These are phyloP conservation scores for Aphaenogaster floridana DNA, from an alignment of 1,140 invertebrate species.

Conservation along the genomic window DNA sequence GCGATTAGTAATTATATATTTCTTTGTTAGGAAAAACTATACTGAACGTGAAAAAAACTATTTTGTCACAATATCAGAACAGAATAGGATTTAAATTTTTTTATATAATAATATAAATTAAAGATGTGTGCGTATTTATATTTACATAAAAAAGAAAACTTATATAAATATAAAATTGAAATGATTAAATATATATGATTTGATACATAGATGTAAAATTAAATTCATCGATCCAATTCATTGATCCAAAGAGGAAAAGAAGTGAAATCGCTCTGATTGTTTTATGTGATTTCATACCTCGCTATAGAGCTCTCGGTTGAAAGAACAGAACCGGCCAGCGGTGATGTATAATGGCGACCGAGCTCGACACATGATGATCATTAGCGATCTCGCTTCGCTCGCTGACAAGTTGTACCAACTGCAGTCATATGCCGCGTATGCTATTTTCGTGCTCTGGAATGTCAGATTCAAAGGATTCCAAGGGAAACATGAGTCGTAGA, in stretches of 20 bases:
- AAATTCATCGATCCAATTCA: neutral
- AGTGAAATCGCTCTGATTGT: neutral
- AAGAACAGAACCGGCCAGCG: slow-evolving; percentile 75
- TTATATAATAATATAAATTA: neutral
- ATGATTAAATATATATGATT: neutral
- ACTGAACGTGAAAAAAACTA: neutral
- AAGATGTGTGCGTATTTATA: neutral
- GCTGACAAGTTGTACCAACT: slow-evolving; percentile 78
- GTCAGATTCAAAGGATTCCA: slow-evolving; percentile 23
- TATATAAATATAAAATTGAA: slow-evolving; percentile 19
- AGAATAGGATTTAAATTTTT: neutral
- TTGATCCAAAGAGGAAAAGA: neutral
- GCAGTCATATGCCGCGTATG: slow-evolving; percentile 74
- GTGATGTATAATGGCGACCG: slow-evolving; percentile 75
- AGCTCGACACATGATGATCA: slow-evolving; percentile 77
- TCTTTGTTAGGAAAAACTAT: neutral
- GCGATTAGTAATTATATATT: neutral
- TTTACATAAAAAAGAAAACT: neutral
- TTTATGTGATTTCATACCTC: slow-evolving; percentile 48
- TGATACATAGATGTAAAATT: neutral
- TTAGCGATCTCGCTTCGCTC: slow-evolving; percentile 66
- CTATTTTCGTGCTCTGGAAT: slow-evolving; percentile 77
- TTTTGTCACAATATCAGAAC: neutral
- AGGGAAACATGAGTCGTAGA: neutral
- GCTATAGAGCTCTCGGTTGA: slow-evolving; percentile 70